phyloP scores from a whole-genome alignment of 2,113 vertebrate species.

The Onychostruthus taczanowskii region DNA sequence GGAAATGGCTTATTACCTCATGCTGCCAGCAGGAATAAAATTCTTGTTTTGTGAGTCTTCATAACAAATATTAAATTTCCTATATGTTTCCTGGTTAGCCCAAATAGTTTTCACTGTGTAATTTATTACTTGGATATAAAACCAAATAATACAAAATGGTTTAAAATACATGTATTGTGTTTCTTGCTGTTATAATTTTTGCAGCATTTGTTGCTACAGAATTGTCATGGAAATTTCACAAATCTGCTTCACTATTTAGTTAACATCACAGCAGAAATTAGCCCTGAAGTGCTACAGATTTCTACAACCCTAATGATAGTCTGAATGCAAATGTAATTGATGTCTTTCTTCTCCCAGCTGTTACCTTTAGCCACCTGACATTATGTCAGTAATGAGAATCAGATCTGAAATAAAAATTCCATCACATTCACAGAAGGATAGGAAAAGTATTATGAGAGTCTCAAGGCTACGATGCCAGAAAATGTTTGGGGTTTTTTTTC shows the following conservation, averaged over 20 bases:
- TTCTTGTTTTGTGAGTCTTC: not conserved
- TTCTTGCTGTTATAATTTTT: slow-evolving; percentile 41
- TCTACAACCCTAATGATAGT: not conserved
- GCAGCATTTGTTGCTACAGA: not conserved
- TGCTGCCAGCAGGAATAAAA: not conserved
- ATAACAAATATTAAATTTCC: not conserved
- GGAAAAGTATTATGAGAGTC: not conserved
- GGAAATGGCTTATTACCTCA: not conserved
- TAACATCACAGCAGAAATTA: slow-evolving; percentile 32
- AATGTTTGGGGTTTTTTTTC: not conserved
- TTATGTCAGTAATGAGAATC: slow-evolving; percentile 36
- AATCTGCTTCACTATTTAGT: slow-evolving; percentile 5
- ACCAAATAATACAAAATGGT: not conserved
- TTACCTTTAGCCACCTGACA: slow-evolving; percentile 44
- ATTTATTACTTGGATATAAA: slow-evolving; percentile 22
- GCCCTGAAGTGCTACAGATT: slow-evolving; percentile 9
- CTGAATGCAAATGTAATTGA: slow-evolving; percentile 51
- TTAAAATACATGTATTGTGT: not conserved
- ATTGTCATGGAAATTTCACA: slow-evolving; percentile 44
- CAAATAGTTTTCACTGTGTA: not conserved
- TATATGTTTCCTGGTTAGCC: not conserved
- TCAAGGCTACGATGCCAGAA: not conserved
- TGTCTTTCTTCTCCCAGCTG: slow-evolving; percentile 26
- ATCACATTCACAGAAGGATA: not conserved
- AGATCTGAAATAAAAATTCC: slow-evolving; percentile 9